These are phyloP conservation scores for Pollenia angustigena DNA, from an alignment of 2,888 invertebrate species.

Conservation along the genomic window DNA sequence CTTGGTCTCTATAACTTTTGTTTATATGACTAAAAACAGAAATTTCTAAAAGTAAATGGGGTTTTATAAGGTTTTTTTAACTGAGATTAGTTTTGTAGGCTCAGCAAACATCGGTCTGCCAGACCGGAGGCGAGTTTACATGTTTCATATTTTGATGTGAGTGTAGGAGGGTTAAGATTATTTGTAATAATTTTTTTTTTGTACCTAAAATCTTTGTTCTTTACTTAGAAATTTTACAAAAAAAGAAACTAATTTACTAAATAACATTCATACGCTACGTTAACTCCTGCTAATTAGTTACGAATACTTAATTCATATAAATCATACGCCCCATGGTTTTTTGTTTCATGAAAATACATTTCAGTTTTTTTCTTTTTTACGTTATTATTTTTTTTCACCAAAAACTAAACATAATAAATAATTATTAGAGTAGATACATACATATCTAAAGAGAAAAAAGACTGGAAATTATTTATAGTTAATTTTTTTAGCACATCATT, in stretches of 20 bases:
- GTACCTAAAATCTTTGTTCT: no score
- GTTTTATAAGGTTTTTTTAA: no score
- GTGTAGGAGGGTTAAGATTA: no score
- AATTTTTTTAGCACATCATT: conserved; percentile 46
- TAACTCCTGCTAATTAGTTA: background rate
- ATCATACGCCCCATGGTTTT: conserved; percentile 17
- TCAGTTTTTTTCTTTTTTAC: background rate
- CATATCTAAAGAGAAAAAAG: background rate
- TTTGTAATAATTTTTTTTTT: no score
- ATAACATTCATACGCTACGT: conserved; percentile 45
- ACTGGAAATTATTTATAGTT: conserved; percentile 55
- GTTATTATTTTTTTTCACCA: background rate
- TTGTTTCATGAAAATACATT: background rate
- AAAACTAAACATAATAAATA: background rate
- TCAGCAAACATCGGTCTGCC: no score
- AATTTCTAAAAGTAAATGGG: no score
- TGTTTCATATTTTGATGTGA: no score
- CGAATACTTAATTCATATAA: conserved; percentile 28
- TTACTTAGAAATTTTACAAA: no score
- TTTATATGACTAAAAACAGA: no score
- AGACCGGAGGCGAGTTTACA: no score
- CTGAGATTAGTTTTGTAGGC: no score
- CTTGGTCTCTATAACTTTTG: no score
- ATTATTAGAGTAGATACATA: background rate
- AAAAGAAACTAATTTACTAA: background rate